phyloP scores from a whole-genome alignment of 1,140 invertebrate species.

The Lineus longissimus region DNA sequence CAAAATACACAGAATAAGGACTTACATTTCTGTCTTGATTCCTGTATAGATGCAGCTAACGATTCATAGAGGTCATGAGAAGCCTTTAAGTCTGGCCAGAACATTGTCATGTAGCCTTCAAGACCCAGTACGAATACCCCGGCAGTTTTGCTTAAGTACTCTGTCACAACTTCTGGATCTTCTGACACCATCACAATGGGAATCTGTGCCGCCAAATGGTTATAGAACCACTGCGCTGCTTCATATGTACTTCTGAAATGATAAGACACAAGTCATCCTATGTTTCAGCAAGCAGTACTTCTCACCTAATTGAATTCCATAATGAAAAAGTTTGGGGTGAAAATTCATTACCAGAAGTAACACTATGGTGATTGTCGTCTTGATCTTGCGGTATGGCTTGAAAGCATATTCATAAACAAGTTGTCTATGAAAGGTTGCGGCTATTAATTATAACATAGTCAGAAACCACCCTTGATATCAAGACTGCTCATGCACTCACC shows the following conservation, averaged over 20 bases:
- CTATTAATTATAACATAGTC: not conserved
- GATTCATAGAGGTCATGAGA: constrained; percentile 33
- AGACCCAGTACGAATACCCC: constrained; percentile 40
- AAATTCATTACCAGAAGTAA: too few species aligned
- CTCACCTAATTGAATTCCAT: too few species aligned
- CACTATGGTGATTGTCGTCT: too few species aligned
- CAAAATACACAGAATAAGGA: too few species aligned
- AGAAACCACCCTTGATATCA: not conserved
- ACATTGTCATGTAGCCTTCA: constrained; percentile 37
- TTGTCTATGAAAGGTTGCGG: too few species aligned
- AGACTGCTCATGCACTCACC: constrained; percentile 18
- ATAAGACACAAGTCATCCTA: not conserved
- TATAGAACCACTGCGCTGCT: constrained; percentile 41
- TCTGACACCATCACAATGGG: constrained; percentile 46
- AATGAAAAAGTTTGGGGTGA: too few species aligned
- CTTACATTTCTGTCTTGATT: constrained; percentile 26
- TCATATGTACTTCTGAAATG: constrained; percentile 35
- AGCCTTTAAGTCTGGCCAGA: constrained; percentile 31
- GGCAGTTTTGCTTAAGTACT: constrained; percentile 29
- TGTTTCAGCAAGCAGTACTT: not conserved
- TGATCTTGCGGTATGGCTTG: too few species aligned
- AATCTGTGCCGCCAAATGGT: constrained; percentile 43
- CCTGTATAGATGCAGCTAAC: constrained; percentile 27
- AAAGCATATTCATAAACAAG: too few species aligned
- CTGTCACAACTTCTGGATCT: constrained; percentile 32